phyloP scores from a whole-genome alignment of 2,888 invertebrate genomes.

The Netelia melanura region DNA sequence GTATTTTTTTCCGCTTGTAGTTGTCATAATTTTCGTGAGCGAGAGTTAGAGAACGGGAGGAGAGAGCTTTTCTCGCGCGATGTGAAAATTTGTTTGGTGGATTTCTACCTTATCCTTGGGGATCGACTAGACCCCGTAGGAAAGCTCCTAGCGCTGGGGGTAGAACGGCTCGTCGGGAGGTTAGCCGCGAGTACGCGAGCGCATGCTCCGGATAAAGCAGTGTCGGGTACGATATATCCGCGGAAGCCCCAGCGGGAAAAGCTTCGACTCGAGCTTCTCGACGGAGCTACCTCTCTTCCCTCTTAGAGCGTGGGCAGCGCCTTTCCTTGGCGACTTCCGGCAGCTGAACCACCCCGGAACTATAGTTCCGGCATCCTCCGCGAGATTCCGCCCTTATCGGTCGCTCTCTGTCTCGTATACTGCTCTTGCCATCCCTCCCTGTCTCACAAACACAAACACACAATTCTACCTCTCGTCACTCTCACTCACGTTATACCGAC shows the following conservation, averaged over 20 bases:
- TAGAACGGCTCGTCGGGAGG: slow-evolving; percentile 29
- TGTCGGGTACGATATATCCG: slow-evolving; percentile 55
- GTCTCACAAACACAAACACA: not conserved
- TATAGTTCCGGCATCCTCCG: slow-evolving; percentile 75
- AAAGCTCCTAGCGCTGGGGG: slow-evolving; percentile 28
- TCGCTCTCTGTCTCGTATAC: slow-evolving; percentile 43
- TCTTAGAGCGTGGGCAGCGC: slow-evolving; percentile 74
- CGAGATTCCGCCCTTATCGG: slow-evolving; percentile 80
- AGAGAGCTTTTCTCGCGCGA: not conserved
- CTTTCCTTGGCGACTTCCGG: slow-evolving; percentile 81
- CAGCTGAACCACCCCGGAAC: slow-evolving; percentile 80
- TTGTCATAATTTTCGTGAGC: not conserved
- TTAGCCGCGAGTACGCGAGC: slow-evolving; percentile 45
- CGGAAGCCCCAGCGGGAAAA: slow-evolving; percentile 59
- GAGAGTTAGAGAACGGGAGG: not conserved
- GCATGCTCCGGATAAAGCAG: slow-evolving; percentile 69
- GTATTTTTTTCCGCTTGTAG: no score
- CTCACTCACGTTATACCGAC: not conserved
- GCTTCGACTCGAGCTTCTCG: slow-evolving; percentile 74
- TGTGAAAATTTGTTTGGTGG: slow-evolving; percentile 14
- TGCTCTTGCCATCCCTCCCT: slow-evolving; percentile 26
- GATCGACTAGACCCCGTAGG: slow-evolving; percentile 50
- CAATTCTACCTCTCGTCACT: not conserved
- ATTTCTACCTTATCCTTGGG: slow-evolving; percentile 71
- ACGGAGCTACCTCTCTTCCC: slow-evolving; percentile 73